phyloP scores from a whole-genome alignment of 2,888 invertebrate species.

The Plagodis pulveraria region DNA sequence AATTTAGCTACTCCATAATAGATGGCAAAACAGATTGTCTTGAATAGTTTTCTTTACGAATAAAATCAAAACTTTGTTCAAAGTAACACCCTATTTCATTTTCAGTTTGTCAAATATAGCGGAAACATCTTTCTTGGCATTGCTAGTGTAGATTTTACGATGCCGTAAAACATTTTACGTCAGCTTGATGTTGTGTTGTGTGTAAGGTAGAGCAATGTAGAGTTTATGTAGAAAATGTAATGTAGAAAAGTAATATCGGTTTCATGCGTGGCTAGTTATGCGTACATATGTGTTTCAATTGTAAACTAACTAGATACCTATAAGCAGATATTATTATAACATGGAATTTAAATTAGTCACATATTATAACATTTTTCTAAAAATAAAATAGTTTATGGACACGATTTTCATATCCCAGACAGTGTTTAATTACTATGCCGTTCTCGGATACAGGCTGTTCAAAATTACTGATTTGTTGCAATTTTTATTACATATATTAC shows the following conservation, averaged over 20 bases:
- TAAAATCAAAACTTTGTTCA: background rate
- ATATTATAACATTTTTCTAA: too few relatives aligned
- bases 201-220: slow-evolving; percentile 9
- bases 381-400: too few relatives aligned
- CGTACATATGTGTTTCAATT: background rate
- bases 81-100: background rate
- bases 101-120: slow-evolving; percentile 31
- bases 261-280: slow-evolving; percentile 14
- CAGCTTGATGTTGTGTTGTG: background rate
- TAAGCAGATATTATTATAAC: too few relatives aligned
- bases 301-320: background rate
- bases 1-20: slow-evolving; percentile 47
- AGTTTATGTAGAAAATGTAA: too few relatives aligned
- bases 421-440: too few relatives aligned
- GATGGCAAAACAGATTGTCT: slow-evolving; percentile 44
- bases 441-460: too few relatives aligned
- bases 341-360: too few relatives aligned
- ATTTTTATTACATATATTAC: too few relatives aligned
- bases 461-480: too few relatives aligned
- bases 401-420: too few relatives aligned
- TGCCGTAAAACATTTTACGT: slow-evolving; percentile 25
- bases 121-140: slow-evolving; percentile 31
- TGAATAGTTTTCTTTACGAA: background rate
- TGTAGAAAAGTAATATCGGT: too few relatives aligned
- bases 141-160: slow-evolving; percentile 33